Conservation (phyloP, 2,113 vertebrate genomes). For the Pteruthius melanotis region DNA sequence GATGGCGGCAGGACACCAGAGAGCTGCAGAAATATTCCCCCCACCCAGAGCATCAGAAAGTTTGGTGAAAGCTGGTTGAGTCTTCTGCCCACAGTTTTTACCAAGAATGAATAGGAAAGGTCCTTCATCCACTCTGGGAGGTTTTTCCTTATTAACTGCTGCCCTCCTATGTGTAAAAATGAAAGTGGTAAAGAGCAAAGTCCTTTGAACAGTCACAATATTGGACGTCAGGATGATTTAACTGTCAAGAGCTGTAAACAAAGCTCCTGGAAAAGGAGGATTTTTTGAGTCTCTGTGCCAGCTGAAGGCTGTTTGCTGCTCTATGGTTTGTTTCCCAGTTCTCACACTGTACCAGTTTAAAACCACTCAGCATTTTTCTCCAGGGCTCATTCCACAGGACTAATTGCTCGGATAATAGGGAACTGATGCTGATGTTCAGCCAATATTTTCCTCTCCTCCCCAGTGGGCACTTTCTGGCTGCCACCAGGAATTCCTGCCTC, state of each 20-base stretch:
- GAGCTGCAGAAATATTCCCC: not conserved
- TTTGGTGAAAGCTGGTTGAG: not conserved
- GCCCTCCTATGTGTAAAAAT: not conserved
- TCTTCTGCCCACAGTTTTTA: not conserved
- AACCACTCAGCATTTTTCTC: not conserved
- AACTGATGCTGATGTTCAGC: slow-evolving; percentile 45
- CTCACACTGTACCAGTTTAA: not conserved
- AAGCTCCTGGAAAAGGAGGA: not conserved
- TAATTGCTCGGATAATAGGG: slow-evolving; percentile 43
- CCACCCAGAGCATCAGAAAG: not conserved
- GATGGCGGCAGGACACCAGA: not conserved
- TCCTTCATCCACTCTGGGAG: not conserved
- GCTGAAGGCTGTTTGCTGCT: not conserved
- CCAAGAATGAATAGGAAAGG: not conserved
- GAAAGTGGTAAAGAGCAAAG: not conserved
- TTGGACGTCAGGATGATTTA: not conserved
- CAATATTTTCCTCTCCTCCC: slow-evolving; percentile 22
- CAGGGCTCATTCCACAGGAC: slow-evolving; percentile 32
- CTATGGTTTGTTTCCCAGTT: not conserved
- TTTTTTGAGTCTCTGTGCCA: not conserved
- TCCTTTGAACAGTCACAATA: not conserved
- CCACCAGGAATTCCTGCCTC: slow-evolving; percentile 4
- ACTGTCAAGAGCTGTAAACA: not conserved
- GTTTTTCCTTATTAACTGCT: slow-evolving; percentile 30
- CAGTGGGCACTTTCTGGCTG: slow-evolving; percentile 11